phyloP scores from a whole-genome alignment of 2,888 invertebrate genomes.

The Mimumesa dahlbomi region DNA sequence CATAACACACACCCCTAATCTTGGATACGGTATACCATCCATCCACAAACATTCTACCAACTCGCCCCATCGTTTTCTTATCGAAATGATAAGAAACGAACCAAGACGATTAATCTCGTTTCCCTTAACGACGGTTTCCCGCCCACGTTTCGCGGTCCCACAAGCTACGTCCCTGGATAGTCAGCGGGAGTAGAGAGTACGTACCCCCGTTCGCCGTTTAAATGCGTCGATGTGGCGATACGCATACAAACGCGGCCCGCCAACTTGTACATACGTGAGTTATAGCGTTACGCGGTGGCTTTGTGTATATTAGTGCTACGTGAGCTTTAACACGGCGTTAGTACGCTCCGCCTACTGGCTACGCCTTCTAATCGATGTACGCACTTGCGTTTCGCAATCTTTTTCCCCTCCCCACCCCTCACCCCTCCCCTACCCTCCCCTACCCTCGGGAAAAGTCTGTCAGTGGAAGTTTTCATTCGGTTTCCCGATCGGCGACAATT shows the following conservation, averaged over 20 bases:
- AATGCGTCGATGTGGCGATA: slow-evolving; percentile 57
- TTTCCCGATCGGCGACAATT: no score
- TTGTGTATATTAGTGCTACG: slow-evolving; percentile 58
- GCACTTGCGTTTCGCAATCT: slow-evolving; percentile 63
- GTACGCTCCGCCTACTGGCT: slow-evolving; percentile 74
- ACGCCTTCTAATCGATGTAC: slow-evolving; percentile 76
- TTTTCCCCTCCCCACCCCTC: no score
- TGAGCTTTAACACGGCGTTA: slow-evolving; percentile 62
- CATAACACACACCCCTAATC: no score
- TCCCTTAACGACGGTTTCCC: slow-evolving; percentile 9
- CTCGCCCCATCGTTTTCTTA: no score
- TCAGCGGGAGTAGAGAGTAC: slow-evolving; percentile 20
- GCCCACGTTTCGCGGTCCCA: slow-evolving; percentile 26
- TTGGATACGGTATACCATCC: no score
- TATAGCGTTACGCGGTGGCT: slow-evolving; percentile 13
- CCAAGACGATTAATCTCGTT: slow-evolving; percentile 5
- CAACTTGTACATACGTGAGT: slow-evolving; percentile 29
- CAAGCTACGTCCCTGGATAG: slow-evolving; percentile 20
- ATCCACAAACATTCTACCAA: no score
- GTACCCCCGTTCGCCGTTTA: slow-evolving; percentile 25
- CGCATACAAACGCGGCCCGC: slow-evolving; percentile 37
- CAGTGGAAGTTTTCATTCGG: no score
- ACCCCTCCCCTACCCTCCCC: no score
- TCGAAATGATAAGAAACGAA: no score
- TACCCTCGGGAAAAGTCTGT: no score